A percentile compares a stretch with the other conserved stretches of the same genome.
Evolutionary conservation across 2,113 vertebrate species (phyloP).

Genomic region (Anseranas semipalmata): DNA sequence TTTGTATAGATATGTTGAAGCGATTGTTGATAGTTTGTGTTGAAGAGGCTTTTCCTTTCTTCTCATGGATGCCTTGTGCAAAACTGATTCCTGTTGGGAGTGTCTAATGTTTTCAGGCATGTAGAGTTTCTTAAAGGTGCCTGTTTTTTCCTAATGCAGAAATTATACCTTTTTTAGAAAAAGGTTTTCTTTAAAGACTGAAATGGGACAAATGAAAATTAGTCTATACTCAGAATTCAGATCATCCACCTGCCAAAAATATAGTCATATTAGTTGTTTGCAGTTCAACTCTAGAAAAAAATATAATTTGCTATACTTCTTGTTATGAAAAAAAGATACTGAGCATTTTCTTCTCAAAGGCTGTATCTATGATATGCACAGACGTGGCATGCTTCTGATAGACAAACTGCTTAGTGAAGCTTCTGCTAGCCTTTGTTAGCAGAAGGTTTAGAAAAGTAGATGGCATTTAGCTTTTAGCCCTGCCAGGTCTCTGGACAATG

Average conservation of each 20-base stretch:
- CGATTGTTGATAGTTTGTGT: neutral
- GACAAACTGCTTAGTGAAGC: neutral
- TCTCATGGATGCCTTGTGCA: neutral
- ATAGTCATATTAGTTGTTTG: neutral
- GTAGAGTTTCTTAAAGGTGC: neutral
- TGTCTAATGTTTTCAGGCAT: neutral
- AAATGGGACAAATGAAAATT: neutral
- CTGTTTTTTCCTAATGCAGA: neutral
- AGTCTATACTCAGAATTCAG: neutral
- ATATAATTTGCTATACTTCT: neutral
- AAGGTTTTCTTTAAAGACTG: neutral
- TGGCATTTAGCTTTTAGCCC: neutral
- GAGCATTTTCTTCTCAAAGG: neutral
- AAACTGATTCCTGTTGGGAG: neutral
- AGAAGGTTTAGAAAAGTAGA: neutral
- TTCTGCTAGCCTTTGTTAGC: neutral
- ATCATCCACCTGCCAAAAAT: neutral
- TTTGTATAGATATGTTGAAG: neutral
- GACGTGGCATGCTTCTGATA: neutral
- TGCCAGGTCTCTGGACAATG: neutral
- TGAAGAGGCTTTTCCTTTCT: neutral
- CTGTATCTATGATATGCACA: neutral
- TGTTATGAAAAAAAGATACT: neutral
- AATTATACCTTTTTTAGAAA: neutral
- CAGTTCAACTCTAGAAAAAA: neutral